Percentiles rank a stretch among this genome's conserved stretches.
These are phyloP conservation scores for Ernsta delagoae DNA, from an alignment of 2,888 invertebrate genomes.

Conservation along the genomic window DNA sequence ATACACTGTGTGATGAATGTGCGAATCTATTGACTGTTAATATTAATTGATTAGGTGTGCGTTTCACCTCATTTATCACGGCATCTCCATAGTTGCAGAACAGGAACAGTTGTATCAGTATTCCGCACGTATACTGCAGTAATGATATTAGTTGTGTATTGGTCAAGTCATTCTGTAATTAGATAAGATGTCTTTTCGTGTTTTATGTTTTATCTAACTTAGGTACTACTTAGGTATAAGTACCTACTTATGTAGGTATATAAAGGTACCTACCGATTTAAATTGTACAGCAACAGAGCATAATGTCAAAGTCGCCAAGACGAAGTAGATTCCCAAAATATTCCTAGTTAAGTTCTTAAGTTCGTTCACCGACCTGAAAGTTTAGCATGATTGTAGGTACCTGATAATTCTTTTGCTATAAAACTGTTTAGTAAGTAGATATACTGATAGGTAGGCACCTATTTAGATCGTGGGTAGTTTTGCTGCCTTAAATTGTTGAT, in stretches of 20 bases:
- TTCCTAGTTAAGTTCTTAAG: slow-evolving; percentile 54
- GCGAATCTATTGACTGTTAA: neutral
- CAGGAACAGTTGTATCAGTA: slow-evolving; percentile 65
- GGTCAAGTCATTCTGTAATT: slow-evolving; percentile 58
- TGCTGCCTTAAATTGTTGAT: too few relatives aligned
- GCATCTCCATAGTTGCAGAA: slow-evolving; percentile 68
- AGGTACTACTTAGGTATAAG: too few relatives aligned
- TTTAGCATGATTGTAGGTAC: neutral
- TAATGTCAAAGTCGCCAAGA: slow-evolving; percentile 62
- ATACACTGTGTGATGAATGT: neutral
- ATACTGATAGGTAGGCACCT: too few relatives aligned
- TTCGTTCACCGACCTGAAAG: slow-evolving; percentile 56
- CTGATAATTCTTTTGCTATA: too few relatives aligned
- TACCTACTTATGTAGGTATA: too few relatives aligned
- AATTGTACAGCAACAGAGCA: slow-evolving; percentile 68
- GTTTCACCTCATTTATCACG: slow-evolving; percentile 57
- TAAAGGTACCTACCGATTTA: slow-evolving; percentile 52
- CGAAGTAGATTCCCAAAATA: slow-evolving; percentile 69
- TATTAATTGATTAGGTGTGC: neutral
- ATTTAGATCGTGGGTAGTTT: too few relatives aligned
- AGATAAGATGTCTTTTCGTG: neutral
- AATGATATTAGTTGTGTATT: slow-evolving; percentile 59
- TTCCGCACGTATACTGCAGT: slow-evolving; percentile 64
- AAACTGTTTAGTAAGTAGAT: too few relatives aligned
- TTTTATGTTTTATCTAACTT: too few relatives aligned